Conservation (phyloP, 1,140 invertebrate species). For the Microplitis demolitor region DNA sequence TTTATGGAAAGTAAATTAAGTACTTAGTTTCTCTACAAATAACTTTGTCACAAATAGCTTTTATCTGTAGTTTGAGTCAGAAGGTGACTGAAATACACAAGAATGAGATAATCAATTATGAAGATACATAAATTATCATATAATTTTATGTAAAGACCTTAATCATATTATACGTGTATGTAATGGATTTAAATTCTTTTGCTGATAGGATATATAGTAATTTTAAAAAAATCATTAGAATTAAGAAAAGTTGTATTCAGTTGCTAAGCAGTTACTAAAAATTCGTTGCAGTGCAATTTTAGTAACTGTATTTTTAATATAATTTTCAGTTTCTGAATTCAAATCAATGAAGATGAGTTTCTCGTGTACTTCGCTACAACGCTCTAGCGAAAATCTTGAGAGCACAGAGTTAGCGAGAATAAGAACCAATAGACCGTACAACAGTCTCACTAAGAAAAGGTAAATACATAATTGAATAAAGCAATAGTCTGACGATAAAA, state of each 20-base stretch:
- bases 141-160: not conserved
- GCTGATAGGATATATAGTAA: no score
- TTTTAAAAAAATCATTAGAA: not conserved
- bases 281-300: no score
- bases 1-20: not conserved
- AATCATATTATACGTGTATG: no score
- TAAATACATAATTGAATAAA: slow-evolving; percentile 28
- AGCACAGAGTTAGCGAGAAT: slow-evolving; percentile 61
- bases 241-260: not conserved
- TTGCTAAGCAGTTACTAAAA: no score
- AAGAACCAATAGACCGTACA: slow-evolving; percentile 66
- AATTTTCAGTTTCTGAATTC: slow-evolving; percentile 44
- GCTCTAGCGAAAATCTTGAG: slow-evolving; percentile 60
- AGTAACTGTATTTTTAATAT: not conserved
- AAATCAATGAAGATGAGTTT: slow-evolving; percentile 63
- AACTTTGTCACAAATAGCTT: slow-evolving; percentile 2
- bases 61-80: not conserved
- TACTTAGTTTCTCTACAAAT: not conserved
- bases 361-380: slow-evolving; percentile 64
- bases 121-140: not conserved
- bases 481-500: not conserved
- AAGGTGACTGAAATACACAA: slow-evolving; percentile 32
- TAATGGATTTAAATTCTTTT: no score
- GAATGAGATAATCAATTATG: slow-evolving; percentile 22
- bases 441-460: slow-evolving; percentile 72